Evolutionary conservation across 1,140 invertebrate species (phyloP).

Genomic region (Drosophila kanapiae): DNA sequence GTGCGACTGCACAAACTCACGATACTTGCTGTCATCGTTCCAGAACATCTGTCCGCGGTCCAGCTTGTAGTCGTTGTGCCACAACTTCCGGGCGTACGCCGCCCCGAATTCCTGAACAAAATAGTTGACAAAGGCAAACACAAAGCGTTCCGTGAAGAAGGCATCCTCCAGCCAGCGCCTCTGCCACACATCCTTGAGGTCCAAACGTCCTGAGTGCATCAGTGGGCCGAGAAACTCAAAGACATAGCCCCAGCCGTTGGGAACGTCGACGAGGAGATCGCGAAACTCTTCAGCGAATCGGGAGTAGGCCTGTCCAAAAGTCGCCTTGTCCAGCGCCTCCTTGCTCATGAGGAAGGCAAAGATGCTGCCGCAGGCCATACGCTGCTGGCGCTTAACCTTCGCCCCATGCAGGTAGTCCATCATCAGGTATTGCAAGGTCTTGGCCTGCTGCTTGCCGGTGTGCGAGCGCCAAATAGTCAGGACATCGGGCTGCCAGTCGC

Average conservation of each 20-base stretch:
- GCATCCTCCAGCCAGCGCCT: slow-evolving; percentile 60
- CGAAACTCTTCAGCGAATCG: slow-evolving; percentile 65
- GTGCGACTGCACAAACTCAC: slow-evolving; percentile 63
- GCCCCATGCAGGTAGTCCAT: slow-evolving; percentile 67
- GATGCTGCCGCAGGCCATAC: slow-evolving; percentile 60
- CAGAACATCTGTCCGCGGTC: slow-evolving; percentile 72
- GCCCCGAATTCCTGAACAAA: slow-evolving; percentile 78
- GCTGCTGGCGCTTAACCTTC: slow-evolving; percentile 55
- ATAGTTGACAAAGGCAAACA: slow-evolving; percentile 69
- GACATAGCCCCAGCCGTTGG: slow-evolving; percentile 75
- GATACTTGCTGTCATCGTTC: slow-evolving; percentile 58
- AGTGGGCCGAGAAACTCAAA: slow-evolving; percentile 80
- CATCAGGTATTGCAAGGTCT: slow-evolving; percentile 58
- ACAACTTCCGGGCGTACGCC: slow-evolving; percentile 68
- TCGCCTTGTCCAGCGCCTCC: slow-evolving; percentile 54
- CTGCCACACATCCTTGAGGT: slow-evolving; percentile 73
- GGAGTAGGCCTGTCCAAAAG: slow-evolving; percentile 59
- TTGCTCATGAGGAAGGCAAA: slow-evolving; percentile 62
- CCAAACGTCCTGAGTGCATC: slow-evolving; percentile 56
- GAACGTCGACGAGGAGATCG: slow-evolving; percentile 75
- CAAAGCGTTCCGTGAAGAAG: slow-evolving; percentile 61
- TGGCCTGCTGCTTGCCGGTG: slow-evolving; percentile 46
- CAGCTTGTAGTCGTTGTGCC: slow-evolving; percentile 74
- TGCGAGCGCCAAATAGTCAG: slow-evolving; percentile 53
- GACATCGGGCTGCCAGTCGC: slow-evolving; percentile 64